Conservation (phyloP, 2,113 vertebrate species). For the Accipiter virgatus region DNA sequence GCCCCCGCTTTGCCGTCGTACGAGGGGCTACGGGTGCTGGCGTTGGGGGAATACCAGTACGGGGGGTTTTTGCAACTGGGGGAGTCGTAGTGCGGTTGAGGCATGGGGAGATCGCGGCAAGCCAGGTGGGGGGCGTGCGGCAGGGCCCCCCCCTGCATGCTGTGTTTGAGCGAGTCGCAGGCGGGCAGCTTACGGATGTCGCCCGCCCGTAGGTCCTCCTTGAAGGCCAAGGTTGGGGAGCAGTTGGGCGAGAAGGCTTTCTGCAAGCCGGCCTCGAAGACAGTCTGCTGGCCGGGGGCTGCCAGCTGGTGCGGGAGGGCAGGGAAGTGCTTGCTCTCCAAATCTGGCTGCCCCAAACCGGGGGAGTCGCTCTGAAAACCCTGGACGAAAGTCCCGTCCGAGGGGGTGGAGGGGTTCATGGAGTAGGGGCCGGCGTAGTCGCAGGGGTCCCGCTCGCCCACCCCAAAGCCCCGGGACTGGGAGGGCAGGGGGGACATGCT, state of each 20-base stretch:
- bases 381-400: conserved; percentile 90
- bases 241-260: conserved; percentile 94
- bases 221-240: conserved; percentile 86
- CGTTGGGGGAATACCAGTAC: conserved; percentile 92
- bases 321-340: conserved; percentile 84
- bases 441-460: conserved; percentile 86
- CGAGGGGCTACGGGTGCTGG: conserved; percentile 82
- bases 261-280: conserved; percentile 77
- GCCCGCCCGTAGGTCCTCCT: conserved; percentile 79
- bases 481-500: conserved; percentile 94
- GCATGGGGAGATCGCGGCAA: conserved; percentile 86
- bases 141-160: conserved; percentile 68
- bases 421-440: conserved; percentile 96
- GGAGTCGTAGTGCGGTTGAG: conserved; percentile 94
- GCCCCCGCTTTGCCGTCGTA: conserved; percentile 81
- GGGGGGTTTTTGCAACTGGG: conserved; percentile 94
- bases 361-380: conserved; percentile 94
- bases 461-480: conserved; percentile 85
- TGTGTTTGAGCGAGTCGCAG: conserved; percentile 87
- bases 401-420: conserved; percentile 94
- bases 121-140: conserved; percentile 71
- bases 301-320: conserved; percentile 81
- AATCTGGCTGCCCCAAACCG: conserved; percentile 81
- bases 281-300: conserved; percentile 69
- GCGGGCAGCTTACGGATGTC: conserved; percentile 82